Conservation (phyloP, 2,888 invertebrate genomes). For the Eupithecia inturbata region DNA sequence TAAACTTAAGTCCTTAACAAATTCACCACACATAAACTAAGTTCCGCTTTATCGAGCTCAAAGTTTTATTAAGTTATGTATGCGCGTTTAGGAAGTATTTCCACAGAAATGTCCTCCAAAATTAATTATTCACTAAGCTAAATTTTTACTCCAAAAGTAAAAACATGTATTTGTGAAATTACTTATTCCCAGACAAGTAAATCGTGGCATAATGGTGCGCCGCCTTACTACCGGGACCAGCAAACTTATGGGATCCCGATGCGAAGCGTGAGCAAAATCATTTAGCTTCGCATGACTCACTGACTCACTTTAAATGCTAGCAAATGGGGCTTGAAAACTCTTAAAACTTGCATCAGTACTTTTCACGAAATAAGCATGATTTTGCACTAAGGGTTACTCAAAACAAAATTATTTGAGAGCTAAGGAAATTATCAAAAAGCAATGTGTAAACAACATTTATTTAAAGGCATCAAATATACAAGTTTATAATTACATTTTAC, state of each 20-base stretch:
- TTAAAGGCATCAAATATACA: not conserved
- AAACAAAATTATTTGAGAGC: not conserved
- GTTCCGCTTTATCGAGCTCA: not conserved
- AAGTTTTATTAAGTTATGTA: not conserved
- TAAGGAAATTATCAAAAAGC: not conserved
- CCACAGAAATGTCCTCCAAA: not conserved
- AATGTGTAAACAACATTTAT: not conserved
- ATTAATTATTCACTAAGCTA: not conserved
- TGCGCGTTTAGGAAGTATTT: not conserved
- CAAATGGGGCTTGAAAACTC: slow-evolving; percentile 23
- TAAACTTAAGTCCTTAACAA: not conserved
- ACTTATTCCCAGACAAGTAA: slow-evolving; percentile 31
- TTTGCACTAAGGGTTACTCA: not conserved
- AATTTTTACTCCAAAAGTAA: not conserved
- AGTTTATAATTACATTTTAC: not conserved
- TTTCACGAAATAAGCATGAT: not conserved
- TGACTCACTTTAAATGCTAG: slow-evolving; percentile 10
- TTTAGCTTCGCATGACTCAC: slow-evolving; percentile 32
- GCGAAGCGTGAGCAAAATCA: slow-evolving; percentile 35
- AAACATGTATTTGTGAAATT: not conserved
- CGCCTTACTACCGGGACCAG: slow-evolving; percentile 25
- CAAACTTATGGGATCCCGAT: slow-evolving; percentile 30
- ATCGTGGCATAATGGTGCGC: slow-evolving; percentile 28
- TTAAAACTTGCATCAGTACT: slow-evolving; percentile 11
- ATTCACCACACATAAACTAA: not conserved